A percentile compares a stretch with the other conserved stretches of the same genome.
Evolutionary conservation across 2,113 vertebrate genomes (phyloP).

Genomic region (Aphyosemion australe): DNA sequence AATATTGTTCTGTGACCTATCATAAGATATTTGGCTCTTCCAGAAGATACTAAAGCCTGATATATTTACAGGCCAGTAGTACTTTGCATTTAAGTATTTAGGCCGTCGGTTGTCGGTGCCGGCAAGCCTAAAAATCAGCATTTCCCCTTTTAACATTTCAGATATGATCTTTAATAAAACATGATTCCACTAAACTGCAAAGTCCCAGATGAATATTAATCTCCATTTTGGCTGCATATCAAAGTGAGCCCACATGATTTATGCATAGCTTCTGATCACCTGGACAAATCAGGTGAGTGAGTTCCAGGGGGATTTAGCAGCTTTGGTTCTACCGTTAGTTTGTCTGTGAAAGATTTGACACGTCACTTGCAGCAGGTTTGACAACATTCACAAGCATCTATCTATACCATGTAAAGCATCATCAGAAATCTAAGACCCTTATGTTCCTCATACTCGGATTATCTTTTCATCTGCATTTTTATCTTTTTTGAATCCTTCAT

Average conservation of each 20-base stretch:
- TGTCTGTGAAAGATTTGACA: slow-evolving; percentile 25
- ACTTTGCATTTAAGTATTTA: slow-evolving; percentile 9
- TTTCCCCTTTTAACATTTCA: slow-evolving; percentile 47
- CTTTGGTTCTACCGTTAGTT: slow-evolving; percentile 31
- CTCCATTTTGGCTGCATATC: slow-evolving; percentile 31
- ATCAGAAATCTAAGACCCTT: background rate
- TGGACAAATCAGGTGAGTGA: slow-evolving; percentile 1
- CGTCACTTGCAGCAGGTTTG: background rate
- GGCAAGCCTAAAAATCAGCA: slow-evolving; percentile 36
- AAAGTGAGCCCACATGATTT: slow-evolving; percentile 4
- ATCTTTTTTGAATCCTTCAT: background rate
- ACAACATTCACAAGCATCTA: background rate
- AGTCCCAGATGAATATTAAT: slow-evolving; percentile 49
- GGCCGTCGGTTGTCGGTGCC: slow-evolving; percentile 7
- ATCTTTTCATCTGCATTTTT: background rate
- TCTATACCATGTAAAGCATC: no score
- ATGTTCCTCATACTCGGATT: background rate
- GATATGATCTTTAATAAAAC: slow-evolving; percentile 57
- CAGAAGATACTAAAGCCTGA: background rate
- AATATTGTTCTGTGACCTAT: background rate
- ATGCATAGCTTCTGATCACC: slow-evolving; percentile 7
- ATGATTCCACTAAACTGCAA: slow-evolving; percentile 43
- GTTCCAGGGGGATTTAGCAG: slow-evolving; percentile 10
- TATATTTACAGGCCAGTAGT: background rate
- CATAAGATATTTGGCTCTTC: background rate